Evolutionary conservation across 2,113 vertebrate species (phyloP).

Genomic region (Litocranius walleri): DNA sequence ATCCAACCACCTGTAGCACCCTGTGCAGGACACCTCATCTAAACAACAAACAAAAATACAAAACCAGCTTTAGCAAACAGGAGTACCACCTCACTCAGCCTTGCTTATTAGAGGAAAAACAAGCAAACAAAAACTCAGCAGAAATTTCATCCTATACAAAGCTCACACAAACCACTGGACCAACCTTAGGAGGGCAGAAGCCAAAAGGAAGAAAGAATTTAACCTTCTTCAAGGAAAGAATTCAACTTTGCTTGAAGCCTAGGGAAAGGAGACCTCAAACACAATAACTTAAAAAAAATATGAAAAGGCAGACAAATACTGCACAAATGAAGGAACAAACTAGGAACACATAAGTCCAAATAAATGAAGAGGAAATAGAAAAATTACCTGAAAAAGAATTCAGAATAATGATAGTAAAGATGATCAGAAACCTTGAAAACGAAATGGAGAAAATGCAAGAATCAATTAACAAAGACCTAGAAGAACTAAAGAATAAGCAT

Average conservation of each 20-base stretch:
- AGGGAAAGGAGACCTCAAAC: not conserved
- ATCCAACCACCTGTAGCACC: not conserved
- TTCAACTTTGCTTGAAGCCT: not conserved
- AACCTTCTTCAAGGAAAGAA: not conserved
- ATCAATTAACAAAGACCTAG: not conserved
- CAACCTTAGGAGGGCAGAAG: not conserved
- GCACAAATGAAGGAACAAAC: not conserved
- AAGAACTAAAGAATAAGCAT: not conserved
- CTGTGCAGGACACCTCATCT: not conserved
- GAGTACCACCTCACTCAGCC: not conserved
- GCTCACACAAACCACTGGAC: not conserved
- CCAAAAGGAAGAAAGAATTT: not conserved
- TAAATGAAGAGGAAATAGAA: not conserved
- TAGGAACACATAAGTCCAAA: not conserved
- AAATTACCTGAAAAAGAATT: not conserved
- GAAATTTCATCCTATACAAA: not conserved
- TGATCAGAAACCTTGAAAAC: not conserved
- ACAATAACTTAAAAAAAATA: not conserved
- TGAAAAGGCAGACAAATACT: not conserved
- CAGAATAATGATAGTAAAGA: not conserved
- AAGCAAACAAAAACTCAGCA: not conserved
- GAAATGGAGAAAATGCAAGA: not conserved
- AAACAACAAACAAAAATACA: not conserved
- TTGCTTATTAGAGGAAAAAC: not conserved
- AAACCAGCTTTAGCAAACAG: not conserved